Conservation (phyloP, 37 sponge, comb jelly and placozoan species). For the Chondrosia reniformis region DNA sequence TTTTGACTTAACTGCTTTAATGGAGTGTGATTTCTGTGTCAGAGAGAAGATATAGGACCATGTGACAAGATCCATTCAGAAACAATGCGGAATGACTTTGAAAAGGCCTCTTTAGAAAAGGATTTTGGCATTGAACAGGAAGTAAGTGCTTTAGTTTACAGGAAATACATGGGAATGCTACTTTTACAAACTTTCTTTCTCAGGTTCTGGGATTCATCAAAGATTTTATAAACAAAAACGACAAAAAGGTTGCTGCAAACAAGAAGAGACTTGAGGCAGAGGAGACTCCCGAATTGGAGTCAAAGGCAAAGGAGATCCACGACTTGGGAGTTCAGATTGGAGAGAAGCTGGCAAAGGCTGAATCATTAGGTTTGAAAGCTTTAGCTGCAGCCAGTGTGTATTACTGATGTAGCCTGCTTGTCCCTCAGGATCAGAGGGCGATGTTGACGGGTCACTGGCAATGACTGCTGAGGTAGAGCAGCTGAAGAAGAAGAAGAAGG, state of each 20-base stretch:
- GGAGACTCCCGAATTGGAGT: conserved; percentile 79
- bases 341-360: conserved; percentile 94
- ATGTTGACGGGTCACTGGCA: conserved; percentile 91
- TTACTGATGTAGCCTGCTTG: not conserved
- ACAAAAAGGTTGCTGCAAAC: conserved; percentile 81
- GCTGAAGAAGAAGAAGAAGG: conserved; percentile 79
- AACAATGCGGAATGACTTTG: conserved; percentile 82
- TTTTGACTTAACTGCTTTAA: not conserved
- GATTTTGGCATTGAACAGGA: conserved; percentile 96
- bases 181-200: not conserved
- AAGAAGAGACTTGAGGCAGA: conserved; percentile 84
- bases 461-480: conserved; percentile 86
- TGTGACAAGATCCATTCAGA: conserved; percentile 88
- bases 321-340: conserved; percentile 90
- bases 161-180: not conserved
- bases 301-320: conserved; percentile 80
- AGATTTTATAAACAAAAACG: conserved; percentile 79
- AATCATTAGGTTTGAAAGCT: conserved; percentile 75
- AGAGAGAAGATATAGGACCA: conserved; percentile 88
- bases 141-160: conserved; percentile 33
- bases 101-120: conserved; percentile 71
- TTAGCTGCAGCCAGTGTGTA: no score
- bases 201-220: conserved; percentile 45
- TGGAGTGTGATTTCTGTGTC: not conserved
- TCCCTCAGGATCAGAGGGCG: conserved; percentile 75